These are phyloP conservation scores for Porphyrio hochstetteri DNA, from an alignment of 2,113 vertebrate genomes.

Conservation along the genomic window DNA sequence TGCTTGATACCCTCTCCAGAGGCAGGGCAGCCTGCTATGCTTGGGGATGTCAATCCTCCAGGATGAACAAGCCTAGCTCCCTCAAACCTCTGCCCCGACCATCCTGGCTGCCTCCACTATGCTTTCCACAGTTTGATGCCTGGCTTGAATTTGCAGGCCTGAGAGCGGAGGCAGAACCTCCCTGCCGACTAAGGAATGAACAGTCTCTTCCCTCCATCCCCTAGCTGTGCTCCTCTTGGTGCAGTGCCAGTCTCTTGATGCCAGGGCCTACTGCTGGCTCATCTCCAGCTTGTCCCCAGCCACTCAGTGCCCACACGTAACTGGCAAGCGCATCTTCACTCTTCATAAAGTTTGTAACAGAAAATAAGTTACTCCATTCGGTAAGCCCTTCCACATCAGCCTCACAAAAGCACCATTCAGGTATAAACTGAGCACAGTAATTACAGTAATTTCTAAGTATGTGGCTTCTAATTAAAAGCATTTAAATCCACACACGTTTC, in stretches of 20 bases:
- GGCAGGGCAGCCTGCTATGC: neutral
- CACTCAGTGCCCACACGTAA: neutral
- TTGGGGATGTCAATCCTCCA: neutral
- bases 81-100: neutral
- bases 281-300: neutral
- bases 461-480: neutral
- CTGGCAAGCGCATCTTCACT: neutral
- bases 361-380: neutral
- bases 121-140: neutral
- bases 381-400: neutral
- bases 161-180: rapidly evolving
- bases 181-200: neutral
- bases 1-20: neutral
- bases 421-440: neutral
- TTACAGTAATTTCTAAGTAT: neutral
- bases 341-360: neutral
- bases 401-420: neutral
- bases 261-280: neutral
- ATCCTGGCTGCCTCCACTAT: neutral
- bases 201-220: neutral
- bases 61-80: neutral
- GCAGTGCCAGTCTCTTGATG: neutral
- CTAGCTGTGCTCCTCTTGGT: neutral
- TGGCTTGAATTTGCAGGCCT: neutral
- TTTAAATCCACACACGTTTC: neutral